Evolutionary conservation across 1,140 invertebrate genomes (phyloP), one percentile per base, ranked within the genome.

Genomic region (Drosophila gunungcola): DNA sequence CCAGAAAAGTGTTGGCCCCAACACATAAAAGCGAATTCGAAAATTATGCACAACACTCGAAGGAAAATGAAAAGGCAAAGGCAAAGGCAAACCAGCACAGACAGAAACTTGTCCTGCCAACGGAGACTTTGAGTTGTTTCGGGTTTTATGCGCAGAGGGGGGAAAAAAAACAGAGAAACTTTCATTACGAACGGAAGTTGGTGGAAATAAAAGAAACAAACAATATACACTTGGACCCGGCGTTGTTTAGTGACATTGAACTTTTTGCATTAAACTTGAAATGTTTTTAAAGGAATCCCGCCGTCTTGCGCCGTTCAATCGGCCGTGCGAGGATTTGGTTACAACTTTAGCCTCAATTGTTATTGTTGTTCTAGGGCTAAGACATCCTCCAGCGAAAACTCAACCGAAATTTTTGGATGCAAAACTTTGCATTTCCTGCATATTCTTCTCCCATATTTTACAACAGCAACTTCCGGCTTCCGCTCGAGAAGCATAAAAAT

Each of bases 381-480:
- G 69, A 64, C 36, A 68, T 60, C 51, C 57, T 60, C 41, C 53
- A 42, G 56, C 55, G 53, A 75, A 65, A 64, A 51, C 54, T 21
- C 38, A 48, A 29, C 45, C 13, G 29, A 73, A 43, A 75, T 67
- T 42, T 64, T 67, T 57, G 46, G 42, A 65, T 75, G 79, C 61
- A 89, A 88, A 88, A 85, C 67, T 89, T 88, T 88, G 84, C 84
- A 88, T 88, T 89, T 89, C 84, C 84, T 83, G 80, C 76, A 62
- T 60, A 77, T 78, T 89, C 75, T 84, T 83, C 68, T 80, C 69
- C 69, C 61, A 75, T 70, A 88, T 89, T 89, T 84, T 89, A 89
- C 80, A 84, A 62, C 73, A 72, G 77, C 77, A 80, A 83, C 84
- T 74, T 89, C 84, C 84, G 58, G 80, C 60, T 89, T 89, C 85